Conservation (phyloP, 2,888 invertebrate species). For the Epiblema foenella region DNA sequence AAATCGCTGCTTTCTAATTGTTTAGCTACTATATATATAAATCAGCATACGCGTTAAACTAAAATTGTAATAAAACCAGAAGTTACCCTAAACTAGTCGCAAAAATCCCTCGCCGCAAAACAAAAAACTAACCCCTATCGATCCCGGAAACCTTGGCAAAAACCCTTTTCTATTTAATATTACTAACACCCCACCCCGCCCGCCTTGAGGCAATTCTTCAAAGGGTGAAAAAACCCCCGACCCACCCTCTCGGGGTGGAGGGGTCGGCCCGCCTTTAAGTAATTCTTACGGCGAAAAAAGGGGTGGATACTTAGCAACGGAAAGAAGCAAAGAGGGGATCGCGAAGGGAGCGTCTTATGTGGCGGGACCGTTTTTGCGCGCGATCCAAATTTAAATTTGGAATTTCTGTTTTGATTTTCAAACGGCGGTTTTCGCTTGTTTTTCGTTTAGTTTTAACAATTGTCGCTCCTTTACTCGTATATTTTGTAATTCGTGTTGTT, state of each 20-base stretch:
- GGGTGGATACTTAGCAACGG: conserved; percentile 82
- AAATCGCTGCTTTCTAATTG: not conserved
- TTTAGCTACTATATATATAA: not conserved
- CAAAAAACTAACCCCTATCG: conserved; percentile 42
- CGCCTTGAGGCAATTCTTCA: conserved; percentile 82
- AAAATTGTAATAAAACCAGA: conserved; percentile 1
- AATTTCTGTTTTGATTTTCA: conserved; percentile 44
- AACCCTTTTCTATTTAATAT: conserved; percentile 76
- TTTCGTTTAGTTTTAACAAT: not conserved
- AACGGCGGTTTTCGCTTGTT: not conserved
- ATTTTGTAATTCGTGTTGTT: not conserved
- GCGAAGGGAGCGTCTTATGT: conserved; percentile 36
- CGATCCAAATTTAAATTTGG: conserved; percentile 50
- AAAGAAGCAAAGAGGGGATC: conserved; percentile 63
- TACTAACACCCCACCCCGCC: conserved; percentile 66
- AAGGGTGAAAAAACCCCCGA: conserved; percentile 81
- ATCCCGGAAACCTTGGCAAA: conserved; percentile 56
- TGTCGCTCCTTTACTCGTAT: not conserved
- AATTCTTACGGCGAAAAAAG: conserved; percentile 83
- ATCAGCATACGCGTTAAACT: not conserved
- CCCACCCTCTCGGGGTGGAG: conserved; percentile 55
- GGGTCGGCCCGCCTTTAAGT: conserved; percentile 76
- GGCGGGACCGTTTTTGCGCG: conserved; percentile 67
- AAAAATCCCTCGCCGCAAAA: not conserved
- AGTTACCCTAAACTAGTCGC: conserved; percentile 5